phyloP scores from a whole-genome alignment of 2,888 invertebrate genomes.

The Danaus chrysippus region DNA sequence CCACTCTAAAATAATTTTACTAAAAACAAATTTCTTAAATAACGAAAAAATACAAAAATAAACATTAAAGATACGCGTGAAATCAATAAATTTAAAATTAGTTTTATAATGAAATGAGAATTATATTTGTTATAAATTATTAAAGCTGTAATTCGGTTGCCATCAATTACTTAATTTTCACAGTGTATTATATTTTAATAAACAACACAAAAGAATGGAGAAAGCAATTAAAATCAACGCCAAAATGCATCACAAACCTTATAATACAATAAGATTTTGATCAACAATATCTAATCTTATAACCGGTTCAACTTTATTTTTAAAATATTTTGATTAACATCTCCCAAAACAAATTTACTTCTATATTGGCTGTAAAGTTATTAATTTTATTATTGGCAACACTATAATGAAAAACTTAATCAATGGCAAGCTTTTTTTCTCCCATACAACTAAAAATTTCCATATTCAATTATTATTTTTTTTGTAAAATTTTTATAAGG shows the following conservation, averaged over 20 bases:
- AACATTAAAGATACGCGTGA: neutral
- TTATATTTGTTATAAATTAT: slow-evolving; percentile 3
- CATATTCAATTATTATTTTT: no score
- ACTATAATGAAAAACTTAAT: no score
- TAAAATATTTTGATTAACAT: no score
- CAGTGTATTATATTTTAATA: slow-evolving; percentile 24
- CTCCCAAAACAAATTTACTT: no score
- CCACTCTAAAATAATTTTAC: neutral
- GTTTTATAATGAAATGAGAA: slow-evolving; percentile 1
- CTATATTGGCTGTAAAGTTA: no score
- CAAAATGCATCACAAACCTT: no score
- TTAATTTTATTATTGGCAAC: no score
- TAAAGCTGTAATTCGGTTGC: slow-evolving; percentile 1
- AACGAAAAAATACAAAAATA: neutral
- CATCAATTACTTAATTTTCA: neutral
- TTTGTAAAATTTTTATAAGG: no score
- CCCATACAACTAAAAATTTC: no score
- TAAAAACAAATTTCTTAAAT: neutral
- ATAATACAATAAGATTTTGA: slow-evolving; percentile 13
- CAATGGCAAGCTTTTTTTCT: no score
- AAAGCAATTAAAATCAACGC: slow-evolving; percentile 16
- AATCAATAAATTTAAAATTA: neutral
- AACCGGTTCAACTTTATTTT: no score
- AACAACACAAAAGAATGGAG: slow-evolving; percentile 26
- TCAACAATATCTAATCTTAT: slow-evolving; percentile 23